Evolutionary conservation across 2,797 vertebrate species (phyloP).

Genomic region (Alectoris magna): DNA sequence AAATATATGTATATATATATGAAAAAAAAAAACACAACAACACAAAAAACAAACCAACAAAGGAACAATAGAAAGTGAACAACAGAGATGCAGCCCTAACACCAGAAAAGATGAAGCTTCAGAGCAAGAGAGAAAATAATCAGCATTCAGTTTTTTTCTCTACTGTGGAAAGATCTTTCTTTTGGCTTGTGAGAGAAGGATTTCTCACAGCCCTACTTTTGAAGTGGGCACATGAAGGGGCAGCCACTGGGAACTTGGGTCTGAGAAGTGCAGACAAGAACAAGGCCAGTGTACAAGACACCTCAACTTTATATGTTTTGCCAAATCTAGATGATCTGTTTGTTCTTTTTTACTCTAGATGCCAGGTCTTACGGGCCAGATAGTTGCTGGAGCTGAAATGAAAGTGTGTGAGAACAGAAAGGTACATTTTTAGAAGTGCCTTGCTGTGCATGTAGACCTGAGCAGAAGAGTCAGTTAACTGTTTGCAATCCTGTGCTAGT

Average conservation of each 20-base stretch:
- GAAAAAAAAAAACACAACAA: background rate
- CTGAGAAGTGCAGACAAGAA: background rate
- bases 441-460: background rate
- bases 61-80: background rate
- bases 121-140: background rate
- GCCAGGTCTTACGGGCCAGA: rapidly evolving
- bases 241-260: background rate
- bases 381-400: background rate
- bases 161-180: background rate
- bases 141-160: background rate
- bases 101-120: background rate
- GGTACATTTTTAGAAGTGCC: background rate
- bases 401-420: background rate
- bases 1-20: too few species aligned
- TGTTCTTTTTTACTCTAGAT: background rate
- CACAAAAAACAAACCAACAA: background rate
- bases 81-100: background rate
- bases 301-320: background rate
- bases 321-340: background rate
- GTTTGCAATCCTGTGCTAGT: background rate
- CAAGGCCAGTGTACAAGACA: background rate
- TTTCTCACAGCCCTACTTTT: background rate
- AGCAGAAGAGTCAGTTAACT: background rate
- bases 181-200: background rate
- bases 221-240: background rate